Evolutionary conservation across 2,888 invertebrate genomes (phyloP), one percentile per base, ranked within the genome.

Genomic region (Melinaea menophilus): DNA sequence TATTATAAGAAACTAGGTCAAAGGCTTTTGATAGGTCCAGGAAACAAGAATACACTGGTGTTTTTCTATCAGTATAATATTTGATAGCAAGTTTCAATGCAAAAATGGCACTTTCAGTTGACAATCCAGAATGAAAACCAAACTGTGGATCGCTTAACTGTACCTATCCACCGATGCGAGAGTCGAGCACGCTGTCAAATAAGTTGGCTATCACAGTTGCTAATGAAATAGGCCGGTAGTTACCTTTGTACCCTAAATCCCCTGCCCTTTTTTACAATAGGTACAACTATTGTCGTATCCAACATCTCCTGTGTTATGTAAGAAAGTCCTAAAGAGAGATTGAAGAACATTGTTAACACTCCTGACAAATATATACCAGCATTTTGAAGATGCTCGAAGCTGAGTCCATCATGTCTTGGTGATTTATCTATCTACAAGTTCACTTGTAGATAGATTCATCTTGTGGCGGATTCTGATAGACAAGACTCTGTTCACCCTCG

Each of bases 1-100:
- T 35, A 7, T 56, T 47, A 47, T 61, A 61, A 34, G 47, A 56
- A 22, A 56, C 48, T 31, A 56, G 34, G 11, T 61, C 61, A 31
- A 61, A 61, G 22, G 56, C 61, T 47, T 56, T 61, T 35, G 47
- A 35, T 22, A 61, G 51, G 41, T 56, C 61, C 9, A 61, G 46
- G 11, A 61, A 61, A 51, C 60, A 60, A 12, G 55, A 55, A 33
- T 54, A 55, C 33, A 60, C 56, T 9, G 55, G 31, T 56, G 48
- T 58, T 34, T 48, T 35, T 22, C 22, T 45, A 13, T 41, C 37
- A 3, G 22, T 54, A 45, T 56, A 45, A 56, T 56, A 56, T 13
- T 56, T 56, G 31, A 56, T n/a, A 56, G 56, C 41, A 13, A 37
- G 56, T 41, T 56, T 56, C 41, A 56, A 35, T n/a, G 56, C 13